Percentiles rank a stretch among this genome's conserved stretches.
Evolutionary conservation across 2,888 invertebrate genomes (phyloP).

Genomic region (Phengaris arion): DNA sequence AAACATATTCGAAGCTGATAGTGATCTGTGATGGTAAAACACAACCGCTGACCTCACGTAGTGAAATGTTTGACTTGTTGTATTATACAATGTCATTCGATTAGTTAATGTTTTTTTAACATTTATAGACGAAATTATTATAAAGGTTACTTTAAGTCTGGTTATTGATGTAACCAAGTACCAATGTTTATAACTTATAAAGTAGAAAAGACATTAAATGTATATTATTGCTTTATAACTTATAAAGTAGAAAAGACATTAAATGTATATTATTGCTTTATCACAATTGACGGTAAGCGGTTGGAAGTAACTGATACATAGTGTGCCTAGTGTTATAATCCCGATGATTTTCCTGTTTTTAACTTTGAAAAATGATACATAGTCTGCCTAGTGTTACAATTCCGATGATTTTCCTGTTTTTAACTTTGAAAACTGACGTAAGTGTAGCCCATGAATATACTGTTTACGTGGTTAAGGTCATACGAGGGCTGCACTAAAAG

Average conservation of each 20-base stretch:
- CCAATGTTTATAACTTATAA: not conserved
- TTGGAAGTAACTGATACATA: not conserved
- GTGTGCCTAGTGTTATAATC: not conserved
- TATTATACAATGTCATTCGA: too few species aligned
- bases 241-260: slow-evolving; percentile 16
- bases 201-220: too few species aligned
- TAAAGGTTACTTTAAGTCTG: not conserved
- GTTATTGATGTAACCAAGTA: not conserved
- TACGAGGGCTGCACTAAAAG: too few species aligned
- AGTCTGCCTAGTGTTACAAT: not conserved
- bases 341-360: slow-evolving; percentile 4
- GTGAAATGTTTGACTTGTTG: too few species aligned
- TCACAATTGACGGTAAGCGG: not conserved
- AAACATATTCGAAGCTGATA: too few species aligned
- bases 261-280: slow-evolving; percentile 23
- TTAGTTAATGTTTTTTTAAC: too few species aligned
- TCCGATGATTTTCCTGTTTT: not conserved
- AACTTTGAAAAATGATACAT: not conserved
- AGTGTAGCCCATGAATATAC: not conserved
- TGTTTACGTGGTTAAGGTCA: too few species aligned
- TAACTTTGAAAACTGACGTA: not conserved
- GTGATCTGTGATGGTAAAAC: too few species aligned
- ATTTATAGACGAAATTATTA: too few species aligned
- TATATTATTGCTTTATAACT: too few species aligned
- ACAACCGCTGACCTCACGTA: too few species aligned